phyloP scores from a whole-genome alignment of 2,888 invertebrate genomes.

The Lasioglossum marginatum region DNA sequence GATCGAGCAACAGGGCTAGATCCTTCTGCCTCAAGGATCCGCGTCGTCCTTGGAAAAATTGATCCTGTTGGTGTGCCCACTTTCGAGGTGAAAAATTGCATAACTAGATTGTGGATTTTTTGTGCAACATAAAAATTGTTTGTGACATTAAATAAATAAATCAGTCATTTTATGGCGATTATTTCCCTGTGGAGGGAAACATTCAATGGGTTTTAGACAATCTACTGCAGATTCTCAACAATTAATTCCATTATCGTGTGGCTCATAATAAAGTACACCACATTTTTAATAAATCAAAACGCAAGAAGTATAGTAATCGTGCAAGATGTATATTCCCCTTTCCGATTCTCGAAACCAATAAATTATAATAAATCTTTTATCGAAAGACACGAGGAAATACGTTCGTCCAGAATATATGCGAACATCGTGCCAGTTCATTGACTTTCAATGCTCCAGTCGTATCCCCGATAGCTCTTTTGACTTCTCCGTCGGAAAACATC shows the following conservation, averaged over 20 bases:
- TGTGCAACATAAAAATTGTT: not conserved
- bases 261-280: not conserved
- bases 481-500: not conserved
- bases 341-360: not conserved
- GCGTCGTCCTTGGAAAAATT: not conserved
- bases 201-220: no score
- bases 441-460: not conserved
- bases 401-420: not conserved
- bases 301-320: not conserved
- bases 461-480: not conserved
- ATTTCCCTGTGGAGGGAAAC: no score
- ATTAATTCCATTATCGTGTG: not conserved
- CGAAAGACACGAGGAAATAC: not conserved
- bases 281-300: not conserved
- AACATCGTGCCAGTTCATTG: not conserved
- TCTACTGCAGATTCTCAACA: not conserved
- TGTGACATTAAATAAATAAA: no score
- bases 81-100: not conserved
- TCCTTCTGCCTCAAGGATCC: not conserved
- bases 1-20: slow-evolving; percentile 31
- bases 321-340: not conserved
- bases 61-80: not conserved
- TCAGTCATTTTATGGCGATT: no score
- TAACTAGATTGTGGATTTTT: not conserved
- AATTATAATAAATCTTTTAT: not conserved